Evolutionary conservation across 2,888 invertebrate genomes (phyloP).

Genomic region (Tuta absoluta): DNA sequence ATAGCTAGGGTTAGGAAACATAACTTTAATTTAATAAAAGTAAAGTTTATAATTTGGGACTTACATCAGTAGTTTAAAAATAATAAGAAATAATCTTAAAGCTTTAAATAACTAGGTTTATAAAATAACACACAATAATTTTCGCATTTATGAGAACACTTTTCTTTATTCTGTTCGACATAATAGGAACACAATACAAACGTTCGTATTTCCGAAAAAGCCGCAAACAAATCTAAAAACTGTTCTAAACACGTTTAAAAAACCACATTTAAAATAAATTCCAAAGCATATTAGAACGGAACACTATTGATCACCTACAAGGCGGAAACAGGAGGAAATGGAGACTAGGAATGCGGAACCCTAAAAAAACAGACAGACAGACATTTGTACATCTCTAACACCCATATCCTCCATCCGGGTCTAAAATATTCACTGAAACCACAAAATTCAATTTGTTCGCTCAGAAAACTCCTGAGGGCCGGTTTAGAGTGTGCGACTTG

Average conservation of each 20-base stretch:
- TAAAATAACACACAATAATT: too few relatives aligned
- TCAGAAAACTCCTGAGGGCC: constrained; percentile 54
- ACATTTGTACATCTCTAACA: constrained; percentile 43
- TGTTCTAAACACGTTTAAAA: neutral
- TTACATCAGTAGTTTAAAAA: too few relatives aligned
- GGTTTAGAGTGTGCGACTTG: constrained; percentile 15
- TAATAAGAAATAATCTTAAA: too few relatives aligned
- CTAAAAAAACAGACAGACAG: constrained; percentile 26
- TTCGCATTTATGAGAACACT: too few relatives aligned
- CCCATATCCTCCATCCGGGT: constrained; percentile 59
- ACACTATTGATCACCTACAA: constrained; percentile 18
- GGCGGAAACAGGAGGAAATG: constrained; percentile 9
- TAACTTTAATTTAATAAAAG: too few relatives aligned
- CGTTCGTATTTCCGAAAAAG: neutral
- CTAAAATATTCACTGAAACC: constrained; percentile 77
- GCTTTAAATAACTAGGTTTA: too few relatives aligned
- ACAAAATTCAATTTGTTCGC: constrained; percentile 78
- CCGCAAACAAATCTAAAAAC: neutral
- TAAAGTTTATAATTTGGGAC: too few relatives aligned
- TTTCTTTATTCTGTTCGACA: too few relatives aligned
- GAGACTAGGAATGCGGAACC: constrained; percentile 36
- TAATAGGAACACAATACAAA: neutral
- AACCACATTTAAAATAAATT: neutral
- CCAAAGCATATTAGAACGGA: neutral
- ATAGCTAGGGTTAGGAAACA: too few relatives aligned